Base-by-base conservation (phyloP, 30 jellyfish, hydroid and myxozoan species). In the Clytia hemisphaerica region DNA sequence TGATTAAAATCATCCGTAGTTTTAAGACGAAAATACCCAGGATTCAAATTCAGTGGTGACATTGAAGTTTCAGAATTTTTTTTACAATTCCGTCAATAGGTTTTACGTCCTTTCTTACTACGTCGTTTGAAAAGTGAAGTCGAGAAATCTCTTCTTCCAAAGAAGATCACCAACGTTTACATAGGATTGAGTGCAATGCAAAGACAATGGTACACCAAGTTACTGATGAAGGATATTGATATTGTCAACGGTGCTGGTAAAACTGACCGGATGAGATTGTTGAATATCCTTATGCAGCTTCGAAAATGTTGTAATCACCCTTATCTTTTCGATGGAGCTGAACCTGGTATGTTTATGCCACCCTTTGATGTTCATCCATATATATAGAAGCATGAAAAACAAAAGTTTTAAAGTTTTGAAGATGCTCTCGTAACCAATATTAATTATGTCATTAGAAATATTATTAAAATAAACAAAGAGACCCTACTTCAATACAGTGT, bases 241-340 rank as follows among this genome's bases (percentile, higher is more conserved):
- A 61, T 92, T 35, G 96, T 92, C 29, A 92, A 92, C 64, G 95
- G 95, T 45, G 95, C 99, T 64, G 99, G 95, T 2, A 92, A 92
- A 55, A 58, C 85, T 16, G 95, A 92, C 59, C 76, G 96, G 47
- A 50, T 85, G 92, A 79, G 99, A 15, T 61, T 92, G 61, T 58
- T 92, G 44, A 92, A 92, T 67, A 92, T 92, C 46, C 80, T 92
- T 26, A 92, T 92, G 99, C 99, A 92, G 92, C 93, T 92, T 66
- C 44, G 99, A 46, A 92, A 92, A 76, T 92, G 99, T 59, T 92
- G 97, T 45, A 92, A 92, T 57, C 99, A 92, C 63, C 99, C 99
- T 4, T 92, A 92, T 61, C 77, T 92, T 14, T 92, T 92, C 70
- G 95, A 92, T 79, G 99, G 96, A 0, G 96, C 95, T 68, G 95